Conservation (phyloP, 2,888 invertebrate genomes). For the Troglohyphantes excavatus region DNA sequence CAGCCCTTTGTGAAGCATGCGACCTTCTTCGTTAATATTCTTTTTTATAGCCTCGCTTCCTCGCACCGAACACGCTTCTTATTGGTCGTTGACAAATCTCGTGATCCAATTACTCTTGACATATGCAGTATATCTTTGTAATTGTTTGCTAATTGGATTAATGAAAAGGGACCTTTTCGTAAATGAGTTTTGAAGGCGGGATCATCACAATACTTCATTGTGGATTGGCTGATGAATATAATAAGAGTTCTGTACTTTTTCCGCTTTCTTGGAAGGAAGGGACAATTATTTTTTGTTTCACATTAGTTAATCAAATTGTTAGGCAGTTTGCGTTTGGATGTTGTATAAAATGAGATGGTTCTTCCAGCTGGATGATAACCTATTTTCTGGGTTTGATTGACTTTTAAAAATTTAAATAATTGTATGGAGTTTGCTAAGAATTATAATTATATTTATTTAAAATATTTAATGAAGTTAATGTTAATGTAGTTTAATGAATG, state of each 20-base stretch:
- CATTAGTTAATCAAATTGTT: too few relatives aligned
- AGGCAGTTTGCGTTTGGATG: too few relatives aligned
- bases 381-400: too few relatives aligned
- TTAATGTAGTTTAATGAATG: too few relatives aligned
- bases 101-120: slow-evolving; percentile 50
- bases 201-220: slow-evolving; percentile 8
- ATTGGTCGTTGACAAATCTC: slow-evolving; percentile 40
- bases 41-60: neutral
- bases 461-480: too few relatives aligned
- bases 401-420: too few relatives aligned
- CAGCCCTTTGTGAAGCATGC: neutral
- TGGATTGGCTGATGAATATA: neutral
- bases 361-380: too few relatives aligned
- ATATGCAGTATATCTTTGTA: slow-evolving; percentile 58
- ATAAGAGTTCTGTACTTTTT: neutral
- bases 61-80: neutral
- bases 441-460: too few relatives aligned
- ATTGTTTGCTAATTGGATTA: slow-evolving; percentile 52
- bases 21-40: neutral
- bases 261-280: neutral
- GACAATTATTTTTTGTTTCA: neutral
- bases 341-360: too few relatives aligned
- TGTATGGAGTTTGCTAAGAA: too few relatives aligned
- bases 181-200: slow-evolving; percentile 35
- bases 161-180: slow-evolving; percentile 37